Percentiles rank a stretch among this genome's conserved stretches.
phyloP scores from a whole-genome alignment of 35 echinoderm and acorn worm species.

The Ptychodera flava region DNA sequence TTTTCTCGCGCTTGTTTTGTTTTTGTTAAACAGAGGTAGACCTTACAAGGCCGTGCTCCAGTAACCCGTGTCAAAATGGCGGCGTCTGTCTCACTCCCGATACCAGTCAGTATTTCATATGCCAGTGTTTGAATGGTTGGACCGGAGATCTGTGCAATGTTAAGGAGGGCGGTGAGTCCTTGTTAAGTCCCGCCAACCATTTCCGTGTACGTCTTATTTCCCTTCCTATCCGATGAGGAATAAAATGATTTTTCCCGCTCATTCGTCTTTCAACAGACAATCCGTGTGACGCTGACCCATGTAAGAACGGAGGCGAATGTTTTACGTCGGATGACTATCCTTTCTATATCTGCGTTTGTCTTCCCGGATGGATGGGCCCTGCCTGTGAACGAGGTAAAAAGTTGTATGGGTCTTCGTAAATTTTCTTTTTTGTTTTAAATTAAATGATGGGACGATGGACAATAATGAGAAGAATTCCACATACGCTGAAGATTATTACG shows the following conservation, averaged over 20 bases:
- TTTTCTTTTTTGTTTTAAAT: too few species aligned
- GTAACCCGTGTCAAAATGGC: constrained; percentile 51
- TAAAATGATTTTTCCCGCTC: too few species aligned
- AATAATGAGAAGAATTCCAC: too few species aligned
- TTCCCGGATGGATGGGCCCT: not conserved
- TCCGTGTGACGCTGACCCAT: not conserved
- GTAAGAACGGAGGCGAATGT: not conserved
- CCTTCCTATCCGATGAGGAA: too few species aligned
- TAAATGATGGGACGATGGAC: too few species aligned
- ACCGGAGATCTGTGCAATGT: not conserved
- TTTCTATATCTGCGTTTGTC: not conserved
- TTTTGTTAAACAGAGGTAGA: too few species aligned
- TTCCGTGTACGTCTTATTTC: too few species aligned
- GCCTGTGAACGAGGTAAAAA: not conserved
- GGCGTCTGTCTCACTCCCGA: constrained; percentile 29
- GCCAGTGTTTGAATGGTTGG: not conserved
- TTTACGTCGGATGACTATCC: not conserved
- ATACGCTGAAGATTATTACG: too few species aligned
- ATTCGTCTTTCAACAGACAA: not conserved
- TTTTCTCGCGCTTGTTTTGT: too few species aligned
- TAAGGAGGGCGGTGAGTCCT: not conserved
- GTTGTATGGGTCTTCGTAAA: too few species aligned
- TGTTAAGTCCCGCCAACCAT: not conserved
- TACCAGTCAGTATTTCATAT: not conserved
- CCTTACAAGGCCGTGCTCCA: constrained; percentile 26